Percentiles rank a stretch among this genome's conserved stretches.
These are phyloP conservation scores for Scolopax bukidnonensis DNA, from an alignment of 2,797 vertebrate genomes.

Conservation along the genomic window DNA sequence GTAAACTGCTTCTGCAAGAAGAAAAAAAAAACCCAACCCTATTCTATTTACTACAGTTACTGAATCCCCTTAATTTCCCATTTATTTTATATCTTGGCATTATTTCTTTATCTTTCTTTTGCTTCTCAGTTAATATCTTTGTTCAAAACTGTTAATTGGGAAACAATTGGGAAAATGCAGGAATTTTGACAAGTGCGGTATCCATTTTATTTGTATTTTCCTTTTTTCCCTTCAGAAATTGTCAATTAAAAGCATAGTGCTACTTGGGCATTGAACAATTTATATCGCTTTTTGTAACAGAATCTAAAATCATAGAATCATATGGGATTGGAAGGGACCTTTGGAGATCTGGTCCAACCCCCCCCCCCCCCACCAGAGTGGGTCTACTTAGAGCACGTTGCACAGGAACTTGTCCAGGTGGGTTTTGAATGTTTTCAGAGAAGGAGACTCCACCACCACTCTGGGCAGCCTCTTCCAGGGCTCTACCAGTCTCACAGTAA, in stretches of 20 bases:
- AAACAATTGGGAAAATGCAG: neutral
- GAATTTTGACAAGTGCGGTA: neutral
- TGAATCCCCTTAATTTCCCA: neutral
- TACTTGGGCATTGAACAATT: neutral
- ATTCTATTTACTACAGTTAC: neutral
- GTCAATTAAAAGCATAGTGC: neutral
- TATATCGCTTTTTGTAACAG: neutral
- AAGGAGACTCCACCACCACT: too few relatives aligned
- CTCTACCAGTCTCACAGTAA: too few relatives aligned
- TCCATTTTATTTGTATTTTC: neutral
- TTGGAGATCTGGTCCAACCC: too few relatives aligned
- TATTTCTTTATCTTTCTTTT: neutral
- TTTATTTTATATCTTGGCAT: neutral
- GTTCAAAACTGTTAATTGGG: neutral
- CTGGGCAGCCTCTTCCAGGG: too few relatives aligned
- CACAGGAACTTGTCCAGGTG: too few relatives aligned
- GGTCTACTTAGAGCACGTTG: too few relatives aligned
- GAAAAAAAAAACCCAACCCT: neutral
- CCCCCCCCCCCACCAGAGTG: too few relatives aligned
- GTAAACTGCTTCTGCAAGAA: neutral
- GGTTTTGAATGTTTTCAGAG: too few relatives aligned
- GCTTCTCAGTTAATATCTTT: neutral
- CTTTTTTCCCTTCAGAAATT: neutral
- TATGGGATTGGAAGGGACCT: too few relatives aligned
- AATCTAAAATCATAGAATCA: neutral